Base-by-base conservation (phyloP, 2,888 invertebrate species). In the Xanthia icteritia region DNA sequence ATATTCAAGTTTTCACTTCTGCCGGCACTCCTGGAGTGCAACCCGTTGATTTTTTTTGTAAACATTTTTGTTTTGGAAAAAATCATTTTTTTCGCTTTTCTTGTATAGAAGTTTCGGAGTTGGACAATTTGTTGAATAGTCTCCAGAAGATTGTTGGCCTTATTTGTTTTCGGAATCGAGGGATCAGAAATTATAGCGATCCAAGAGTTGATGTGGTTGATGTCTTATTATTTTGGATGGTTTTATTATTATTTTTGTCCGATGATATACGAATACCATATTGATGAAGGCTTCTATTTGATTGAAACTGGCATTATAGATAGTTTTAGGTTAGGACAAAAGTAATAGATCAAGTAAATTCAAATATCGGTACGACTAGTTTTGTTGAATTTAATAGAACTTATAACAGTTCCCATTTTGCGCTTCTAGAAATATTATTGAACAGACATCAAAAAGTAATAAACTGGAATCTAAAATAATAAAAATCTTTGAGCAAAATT, bases 381-480 rank as follows among this genome's bases (percentile, higher is more conserved):
- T 11, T 17, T 36, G 5, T 39, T 64, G 17, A 17, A 17, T 64
- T 64, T 39, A 2, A 17, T 42, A 39, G 11, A 42, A 39, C 23
- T 8, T 64, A 9, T 39, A n/a, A 5, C 9, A 3, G 17, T 11
- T 11, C 11, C 2, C 17, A n/a, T 39, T 65, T n/a, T 17, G n/a
- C 39, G 17, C 39, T n/a, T 2, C n/a, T 56, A 11, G 11, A n/a
- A 42, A 42, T 65, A 42, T 39, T n/a, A 13, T n/a, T n/a, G 5
- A 54, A 56, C 11, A 56, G 11, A 83, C 83, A 85, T 85, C 80
- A 88, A 88, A 88, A 76, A 76, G 77, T 83, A 83, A 79, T 80
- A 80, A 82, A 87, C 77, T 84, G 63, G 61, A 71, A 77, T 80
- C 51, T 72, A 76, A 79, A 76, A 80, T 77, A 83, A 76, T 81